Evolutionary conservation across 2,888 invertebrate genomes (phyloP), one percentile per base, ranked within the genome.

Genomic region (Eupithecia subumbrata): DNA sequence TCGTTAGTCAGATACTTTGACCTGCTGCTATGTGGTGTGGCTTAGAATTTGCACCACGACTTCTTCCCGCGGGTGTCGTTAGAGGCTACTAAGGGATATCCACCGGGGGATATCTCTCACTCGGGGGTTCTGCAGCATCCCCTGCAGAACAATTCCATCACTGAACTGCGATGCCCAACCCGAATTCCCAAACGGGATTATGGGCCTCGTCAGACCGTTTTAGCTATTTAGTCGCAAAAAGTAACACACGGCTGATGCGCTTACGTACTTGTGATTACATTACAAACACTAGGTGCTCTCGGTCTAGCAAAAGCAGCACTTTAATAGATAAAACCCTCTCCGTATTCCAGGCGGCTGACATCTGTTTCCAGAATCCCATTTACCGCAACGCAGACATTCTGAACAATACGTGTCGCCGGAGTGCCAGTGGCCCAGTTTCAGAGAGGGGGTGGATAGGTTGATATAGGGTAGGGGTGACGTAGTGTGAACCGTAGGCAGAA

Each of bases 301-400:
- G 48, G n/a, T 56, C 22, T 11, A 22, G 56, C 22, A 56, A 56
- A 22, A 12, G 11, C 22, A 56, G 22, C 25, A 25, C 25, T 60
- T 60, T 12, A 60, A 60, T 60, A 60, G 70, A 70, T 60, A 70
- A 70, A 60, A 40, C 63, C 63, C 60, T 25, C 63, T 7, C 37
- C 56, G 14, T 2, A 75, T 25, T 30, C 60, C 40, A 37, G 30
- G 70, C 71, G 45, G 22, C 34, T 7, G 75, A 73, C 75, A 77
- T 77, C 75, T 75, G 77, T 69, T 71, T 25, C 14, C 71, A 64
- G 71, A 71, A 66, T 30, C 70, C 74, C 64, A 75, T 77, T 77
- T 69, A 74, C 56, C 48, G 77, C 52, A 52, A 45, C 48, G 74
- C 74, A 69, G 74, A 77, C 75, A 60, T 52, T 48, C 48, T 25